phyloP scores from a whole-genome alignment of 1,140 invertebrate species.

The Cyphomyrmex costatus region DNA sequence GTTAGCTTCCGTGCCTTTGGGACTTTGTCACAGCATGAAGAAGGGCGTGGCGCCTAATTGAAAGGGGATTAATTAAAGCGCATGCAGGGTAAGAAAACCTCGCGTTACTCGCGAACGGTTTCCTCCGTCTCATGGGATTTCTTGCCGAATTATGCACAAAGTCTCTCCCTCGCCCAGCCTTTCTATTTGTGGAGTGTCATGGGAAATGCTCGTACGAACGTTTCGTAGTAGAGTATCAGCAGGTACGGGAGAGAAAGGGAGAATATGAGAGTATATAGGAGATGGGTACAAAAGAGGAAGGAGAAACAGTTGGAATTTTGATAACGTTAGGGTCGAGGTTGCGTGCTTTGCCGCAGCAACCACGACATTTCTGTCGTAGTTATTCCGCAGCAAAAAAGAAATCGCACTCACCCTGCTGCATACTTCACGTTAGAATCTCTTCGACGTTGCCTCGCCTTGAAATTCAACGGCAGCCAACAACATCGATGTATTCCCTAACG shows the following conservation, averaged over 20 bases:
- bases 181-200: slow-evolving; percentile 39
- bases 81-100: slow-evolving; percentile 68
- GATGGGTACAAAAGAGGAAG: slow-evolving; percentile 6
- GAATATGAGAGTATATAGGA: slow-evolving; percentile 4
- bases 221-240: slow-evolving; percentile 35
- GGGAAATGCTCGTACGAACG: slow-evolving; percentile 48
- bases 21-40: slow-evolving; percentile 64
- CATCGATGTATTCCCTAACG: slow-evolving; percentile 41
- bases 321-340: slow-evolving; percentile 72
- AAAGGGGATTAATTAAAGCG: slow-evolving; percentile 77
- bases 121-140: slow-evolving; percentile 54
- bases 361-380: slow-evolving; percentile 72
- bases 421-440: slow-evolving; percentile 20
- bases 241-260: slow-evolving; percentile 1
- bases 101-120: slow-evolving; percentile 57
- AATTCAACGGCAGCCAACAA: slow-evolving; percentile 41
- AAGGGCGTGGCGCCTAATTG: slow-evolving; percentile 74
- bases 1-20: slow-evolving; percentile 66
- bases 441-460: slow-evolving; percentile 41
- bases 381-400: slow-evolving; percentile 54
- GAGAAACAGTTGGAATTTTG: slow-evolving; percentile 75
- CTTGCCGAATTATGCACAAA: slow-evolving; percentile 71
- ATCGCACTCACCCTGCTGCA: slow-evolving; percentile 39
- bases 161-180: slow-evolving; percentile 31
- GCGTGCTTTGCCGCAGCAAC: slow-evolving; percentile 73